These are phyloP conservation scores for Timema cristinae DNA, from an alignment of 2,888 invertebrate genomes.

Conservation along the genomic window DNA sequence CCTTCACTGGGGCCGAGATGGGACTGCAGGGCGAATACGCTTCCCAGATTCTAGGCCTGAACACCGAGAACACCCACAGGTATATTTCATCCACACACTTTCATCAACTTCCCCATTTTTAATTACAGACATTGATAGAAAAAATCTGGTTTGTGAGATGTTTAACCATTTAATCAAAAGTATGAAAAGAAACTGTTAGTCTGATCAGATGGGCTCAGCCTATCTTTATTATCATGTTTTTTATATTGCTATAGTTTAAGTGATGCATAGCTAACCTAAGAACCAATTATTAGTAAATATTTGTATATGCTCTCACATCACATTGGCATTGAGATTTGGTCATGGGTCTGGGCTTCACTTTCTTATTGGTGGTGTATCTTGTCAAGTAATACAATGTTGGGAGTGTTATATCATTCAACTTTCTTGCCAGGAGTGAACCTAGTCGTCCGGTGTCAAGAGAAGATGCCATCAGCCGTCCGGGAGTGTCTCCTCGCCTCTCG, in stretches of 20 bases:
- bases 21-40: slow-evolving; percentile 88
- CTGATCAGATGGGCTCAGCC: too few relatives aligned
- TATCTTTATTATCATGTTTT: background rate
- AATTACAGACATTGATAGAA: background rate
- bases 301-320: too few relatives aligned
- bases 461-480: slow-evolving; percentile 24
- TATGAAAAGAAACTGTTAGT: too few relatives aligned
- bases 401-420: too few relatives aligned
- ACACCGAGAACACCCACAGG: slow-evolving; percentile 49
- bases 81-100: slow-evolving; percentile 1
- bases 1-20: slow-evolving; percentile 86
- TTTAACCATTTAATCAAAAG: too few relatives aligned
- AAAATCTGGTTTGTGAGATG: background rate
- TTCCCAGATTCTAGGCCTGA: slow-evolving; percentile 77
- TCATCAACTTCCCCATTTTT: background rate
- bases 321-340: too few relatives aligned
- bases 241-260: background rate
- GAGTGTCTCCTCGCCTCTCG: slow-evolving; percentile 23
- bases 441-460: slow-evolving; percentile 26
- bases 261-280: background rate
- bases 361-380: too few relatives aligned
- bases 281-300: too few relatives aligned
- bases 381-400: too few relatives aligned
- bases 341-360: too few relatives aligned
- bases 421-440: slow-evolving; percentile 17